Evolutionary conservation across 2,888 invertebrate genomes (phyloP), one percentile per base, ranked within the genome.

Genomic region (Candidula unifasciata): DNA sequence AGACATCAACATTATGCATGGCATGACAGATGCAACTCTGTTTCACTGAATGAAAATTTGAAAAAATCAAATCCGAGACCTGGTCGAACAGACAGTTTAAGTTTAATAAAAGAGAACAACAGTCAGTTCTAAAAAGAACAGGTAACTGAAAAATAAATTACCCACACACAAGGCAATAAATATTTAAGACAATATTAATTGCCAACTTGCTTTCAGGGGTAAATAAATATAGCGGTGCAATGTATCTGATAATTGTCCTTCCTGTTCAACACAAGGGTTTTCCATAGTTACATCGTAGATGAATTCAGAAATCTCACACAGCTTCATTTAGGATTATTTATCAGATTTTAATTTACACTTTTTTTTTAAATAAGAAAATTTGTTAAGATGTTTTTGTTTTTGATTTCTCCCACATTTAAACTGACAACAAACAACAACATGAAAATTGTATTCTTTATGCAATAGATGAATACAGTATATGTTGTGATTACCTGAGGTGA

Each of bases 81-180:
- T n/a, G n/a, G 73, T 52, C 52, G 52, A n/a, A 74, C 21, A 74
- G n/a, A 52, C 52, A 44, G 27, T 74, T 74, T 74, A 44, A 44
- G 27, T 74, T 74, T 74, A 44, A 74, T 74, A 52, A 74, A 74
- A 69, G 2, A 44, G 27, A 79, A 79, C 78, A 44, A 8, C 16
- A 21, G 30, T n/a, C 66, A 64, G 35, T 44, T 64, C n/a, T 27
- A 60, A 66, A 24, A 18, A 79, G 35, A 37, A 54, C 2, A 66
- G 27, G n/a, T 60, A 64, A 35, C 66, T 66, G 52, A 24, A n/a
- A 66, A 79, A 16, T 37, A n/a, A 64, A 66, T 21, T 44, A 35
- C 54, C 66, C 64, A 35, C 30, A 44, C 24, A 64, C 6, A 54
- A 54, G 18, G 24, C 18, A 73, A 60, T 18, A 35, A 64, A 79